Evolutionary conservation across 2,113 vertebrate genomes (phyloP), one percentile per base, ranked within the genome.

Genomic region (Catharus fuscescens): DNA sequence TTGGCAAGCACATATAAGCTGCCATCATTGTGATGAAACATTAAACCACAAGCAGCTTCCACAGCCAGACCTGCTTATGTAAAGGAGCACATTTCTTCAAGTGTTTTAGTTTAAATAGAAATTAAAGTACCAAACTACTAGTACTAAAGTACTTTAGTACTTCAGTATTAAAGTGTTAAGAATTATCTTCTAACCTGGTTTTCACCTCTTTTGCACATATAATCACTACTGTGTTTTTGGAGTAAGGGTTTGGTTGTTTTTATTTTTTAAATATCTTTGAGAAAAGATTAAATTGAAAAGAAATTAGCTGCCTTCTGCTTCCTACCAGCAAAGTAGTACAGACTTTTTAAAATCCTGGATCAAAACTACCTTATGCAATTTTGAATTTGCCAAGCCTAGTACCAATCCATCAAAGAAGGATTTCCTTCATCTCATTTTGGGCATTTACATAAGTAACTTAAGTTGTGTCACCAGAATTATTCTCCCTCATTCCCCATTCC

Each of bases 341-440:
- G 54, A 72, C 24, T 86, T 92, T 67, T 61, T 7, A 32, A 92
- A 86, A 86, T 83, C 91, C 80, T 24, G 25, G 72, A 80, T 86
- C 80, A 86, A 91, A 96, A 86, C 26, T 40, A 92, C 52, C 56
- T 86, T 77, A 86, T 15, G 54, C 80, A 80, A 86, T 83, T 83
- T 53, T 64, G 67, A 72, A 86, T 92, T 92, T 66, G 19, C 64
- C 42, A 45, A 79, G 78, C 61, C 73, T 66, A 62, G 23, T 42
- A 74, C 74, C 85, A 90, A 67, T 79, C 54, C 8, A 8, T 61
- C 81, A 90, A 88, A 85, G 72, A 60, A 73, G 56, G 73, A 87
- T 81, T 95, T 96, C 48, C 44, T 87, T 87, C 81, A 71, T 79
- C 91, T 94, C 32, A 88, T 86, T 90, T 82, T 53, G 32, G 52